Evolutionary conservation across 2,113 vertebrate genomes (phyloP).

Genomic region (Muscicapa adusta): DNA sequence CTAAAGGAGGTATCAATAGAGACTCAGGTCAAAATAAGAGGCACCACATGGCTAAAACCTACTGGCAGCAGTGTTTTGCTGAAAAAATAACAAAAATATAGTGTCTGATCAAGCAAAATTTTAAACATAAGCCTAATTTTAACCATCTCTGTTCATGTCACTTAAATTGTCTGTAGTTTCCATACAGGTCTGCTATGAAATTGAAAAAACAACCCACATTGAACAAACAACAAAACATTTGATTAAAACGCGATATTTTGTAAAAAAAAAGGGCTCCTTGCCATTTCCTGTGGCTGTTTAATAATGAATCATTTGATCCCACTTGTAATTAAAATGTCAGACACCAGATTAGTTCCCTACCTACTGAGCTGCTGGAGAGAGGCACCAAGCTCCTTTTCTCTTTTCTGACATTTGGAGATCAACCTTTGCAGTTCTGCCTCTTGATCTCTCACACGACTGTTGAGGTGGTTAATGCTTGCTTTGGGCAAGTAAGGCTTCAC

Average conservation of each 20-base stretch:
- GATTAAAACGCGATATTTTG: background rate
- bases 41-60: background rate
- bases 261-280: background rate
- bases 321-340: background rate
- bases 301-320: background rate
- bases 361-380: slow-evolving; percentile 74
- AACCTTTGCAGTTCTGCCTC: slow-evolving; percentile 78
- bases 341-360: slow-evolving; percentile 58
- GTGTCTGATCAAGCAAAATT: background rate
- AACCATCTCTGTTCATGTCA: background rate
- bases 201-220: background rate
- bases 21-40: background rate
- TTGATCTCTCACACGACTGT: slow-evolving; percentile 78
- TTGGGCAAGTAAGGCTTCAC: slow-evolving; percentile 75
- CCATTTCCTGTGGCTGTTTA: background rate
- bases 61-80: background rate
- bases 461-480: slow-evolving; percentile 73
- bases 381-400: slow-evolving; percentile 72
- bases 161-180: background rate
- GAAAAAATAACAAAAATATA: background rate
- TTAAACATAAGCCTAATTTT: background rate
- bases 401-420: slow-evolving; percentile 74
- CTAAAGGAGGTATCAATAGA: slow-evolving; percentile 36
- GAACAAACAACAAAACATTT: background rate
- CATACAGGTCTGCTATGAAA: background rate